Evolutionary conservation across 2,797 vertebrate genomes (phyloP), one percentile per base, ranked within the genome.

Genomic region (Danio kyathit): DNA sequence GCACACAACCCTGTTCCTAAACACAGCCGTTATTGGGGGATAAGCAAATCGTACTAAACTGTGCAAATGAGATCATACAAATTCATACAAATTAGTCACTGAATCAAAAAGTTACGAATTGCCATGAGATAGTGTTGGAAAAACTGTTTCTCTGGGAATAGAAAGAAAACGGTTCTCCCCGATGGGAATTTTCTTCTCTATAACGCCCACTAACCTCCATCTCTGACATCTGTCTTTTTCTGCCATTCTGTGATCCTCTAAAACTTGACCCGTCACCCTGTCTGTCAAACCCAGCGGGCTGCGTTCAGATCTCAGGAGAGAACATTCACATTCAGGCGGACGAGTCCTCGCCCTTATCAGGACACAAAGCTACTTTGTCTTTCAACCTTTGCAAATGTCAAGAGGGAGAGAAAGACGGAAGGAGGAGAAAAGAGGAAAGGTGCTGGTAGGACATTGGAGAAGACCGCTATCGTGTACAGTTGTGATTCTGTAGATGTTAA

Each of bases 311-410:
- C 73, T 38, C 79, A 65, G 43, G 73, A 84, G 51, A 80, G 52
- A 76, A 77, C 87, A 88, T 93, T 94, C 88, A 90, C 84, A 94
- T 93, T 94, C 93, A 92, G 90, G 87, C 90, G 66, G 84, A 85
- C 88, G 90, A 86, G 87, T 88, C 84, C 75, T 10, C 82, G 83
- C 89, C 92, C 92, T 93, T 94, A 93, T 94, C 93, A 94, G 91
- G 90, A 94, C 89, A 92, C 91, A 93, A 93, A 93, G 90, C 91
- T 92, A 91, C 93, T 93, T 93, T 93, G 92, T 95, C 93, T 92
- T 94, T 92, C 91, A 94, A 94, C 93, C 93, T 94, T 94, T 95
- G 86, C 89, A 95, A 95, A 95, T 94, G 94, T 94, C 94, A 95
- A 91, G 92, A 85, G 48, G 11, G 38, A 71, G 63, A 69, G 63